These are phyloP conservation scores for Mormyrus proboscirostris DNA, from an alignment of 2,797 vertebrate species.

Conservation along the genomic window DNA sequence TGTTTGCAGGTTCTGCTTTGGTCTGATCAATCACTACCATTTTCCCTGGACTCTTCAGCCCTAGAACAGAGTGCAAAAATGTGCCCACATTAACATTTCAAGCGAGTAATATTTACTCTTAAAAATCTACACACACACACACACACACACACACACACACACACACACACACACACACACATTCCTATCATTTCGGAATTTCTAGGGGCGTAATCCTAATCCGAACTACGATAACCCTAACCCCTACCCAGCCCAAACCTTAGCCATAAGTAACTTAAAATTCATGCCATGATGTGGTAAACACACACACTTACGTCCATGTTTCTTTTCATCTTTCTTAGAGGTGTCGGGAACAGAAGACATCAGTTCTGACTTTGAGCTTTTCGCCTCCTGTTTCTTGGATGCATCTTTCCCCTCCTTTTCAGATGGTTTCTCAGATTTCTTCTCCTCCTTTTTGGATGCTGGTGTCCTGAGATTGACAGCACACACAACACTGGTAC, in stretches of 20 bases:
- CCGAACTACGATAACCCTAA: neutral
- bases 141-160: neutral
- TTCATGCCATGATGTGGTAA: neutral
- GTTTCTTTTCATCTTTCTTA: slow-evolving; percentile 88
- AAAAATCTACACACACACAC: neutral
- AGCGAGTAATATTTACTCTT: neutral
- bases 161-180: neutral
- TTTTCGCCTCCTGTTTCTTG: slow-evolving; percentile 79
- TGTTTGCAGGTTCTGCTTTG: slow-evolving; percentile 69
- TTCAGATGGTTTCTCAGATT: slow-evolving; percentile 82
- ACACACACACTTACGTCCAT: slow-evolving; percentile 67
- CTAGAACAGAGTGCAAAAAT: slow-evolving; percentile 42
- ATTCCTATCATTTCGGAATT: neutral
- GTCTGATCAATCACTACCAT: slow-evolving; percentile 68
- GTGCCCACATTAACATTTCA: neutral
- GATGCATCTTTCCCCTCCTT: slow-evolving; percentile 78
- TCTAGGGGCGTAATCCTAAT: neutral
- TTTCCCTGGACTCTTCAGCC: slow-evolving; percentile 80
- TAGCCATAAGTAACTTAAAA: neutral
- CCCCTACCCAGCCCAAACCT: neutral
- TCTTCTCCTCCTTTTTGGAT: slow-evolving; percentile 90
- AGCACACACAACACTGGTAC: neutral
- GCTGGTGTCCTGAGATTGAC: slow-evolving; percentile 58
- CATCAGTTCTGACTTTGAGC: slow-evolving; percentile 68
- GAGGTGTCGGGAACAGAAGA: slow-evolving; percentile 63